Evolutionary conservation across 2,888 invertebrate genomes (phyloP).

Genomic region (Itoplectis maculator): DNA sequence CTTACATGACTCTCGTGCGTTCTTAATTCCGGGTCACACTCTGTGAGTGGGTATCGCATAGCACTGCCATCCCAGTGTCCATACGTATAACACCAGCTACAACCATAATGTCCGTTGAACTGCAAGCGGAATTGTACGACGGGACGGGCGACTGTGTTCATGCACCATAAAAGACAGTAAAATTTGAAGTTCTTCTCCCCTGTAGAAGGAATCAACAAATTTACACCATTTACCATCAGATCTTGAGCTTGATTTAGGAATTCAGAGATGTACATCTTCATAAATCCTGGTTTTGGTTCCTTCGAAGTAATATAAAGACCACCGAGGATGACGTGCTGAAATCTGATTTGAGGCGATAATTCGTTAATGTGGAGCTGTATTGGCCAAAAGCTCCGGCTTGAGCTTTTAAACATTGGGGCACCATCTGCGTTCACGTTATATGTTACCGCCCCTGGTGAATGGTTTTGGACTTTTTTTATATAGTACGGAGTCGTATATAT

Average conservation of each 20-base stretch:
- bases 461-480: conserved; percentile 51
- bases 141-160: conserved; percentile 52
- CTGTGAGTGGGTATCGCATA: conserved; percentile 50
- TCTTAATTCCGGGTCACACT: conserved; percentile 44
- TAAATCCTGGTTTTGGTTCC: conserved; percentile 60
- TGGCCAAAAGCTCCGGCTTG: conserved; percentile 61
- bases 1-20: conserved; percentile 22
- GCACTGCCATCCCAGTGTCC: conserved; percentile 43
- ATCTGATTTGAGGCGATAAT: conserved; percentile 16
- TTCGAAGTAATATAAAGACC: conserved; percentile 55
- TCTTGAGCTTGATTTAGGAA: conserved; percentile 59
- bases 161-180: conserved; percentile 30
- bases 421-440: conserved; percentile 61
- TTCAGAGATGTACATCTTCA: conserved; percentile 61
- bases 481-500: conserved; percentile 50
- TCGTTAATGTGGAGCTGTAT: conserved; percentile 61
- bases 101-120: conserved; percentile 53
- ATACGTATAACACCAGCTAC: conserved; percentile 43
- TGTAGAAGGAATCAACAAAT: conserved; percentile 10
- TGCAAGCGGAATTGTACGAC: conserved; percentile 40
- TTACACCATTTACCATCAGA: conserved; percentile 39
- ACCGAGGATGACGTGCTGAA: too few species aligned
- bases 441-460: conserved; percentile 25
- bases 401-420: conserved; percentile 61
- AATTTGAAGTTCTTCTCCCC: conserved; percentile 41